These are phyloP conservation scores for Cryptotermes secundus DNA, from an alignment of 1,140 invertebrate genomes.

Conservation along the genomic window DNA sequence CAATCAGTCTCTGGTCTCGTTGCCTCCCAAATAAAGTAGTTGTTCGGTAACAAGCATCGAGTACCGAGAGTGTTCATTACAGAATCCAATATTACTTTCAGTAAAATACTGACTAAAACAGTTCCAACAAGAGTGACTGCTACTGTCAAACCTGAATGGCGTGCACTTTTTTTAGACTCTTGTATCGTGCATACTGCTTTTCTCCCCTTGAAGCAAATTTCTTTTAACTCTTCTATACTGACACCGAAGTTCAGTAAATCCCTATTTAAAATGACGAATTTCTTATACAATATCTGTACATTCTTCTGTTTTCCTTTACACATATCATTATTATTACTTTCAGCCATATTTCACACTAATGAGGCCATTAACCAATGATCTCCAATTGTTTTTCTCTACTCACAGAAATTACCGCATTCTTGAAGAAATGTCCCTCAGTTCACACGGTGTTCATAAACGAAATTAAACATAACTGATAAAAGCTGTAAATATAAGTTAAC, in stretches of 20 bases:
- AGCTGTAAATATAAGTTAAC: no score
- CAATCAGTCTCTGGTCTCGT: slow-evolving; percentile 81
- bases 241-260: slow-evolving; percentile 31
- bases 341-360: slow-evolving; percentile 11
- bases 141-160: background rate
- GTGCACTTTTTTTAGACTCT: background rate
- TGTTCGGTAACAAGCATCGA: slow-evolving; percentile 76
- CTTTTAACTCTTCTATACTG: slow-evolving; percentile 29
- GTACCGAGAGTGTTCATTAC: slow-evolving; percentile 45
- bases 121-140: background rate
- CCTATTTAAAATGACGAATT: slow-evolving; percentile 30
- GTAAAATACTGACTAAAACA: slow-evolving; percentile 32
- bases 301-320: background rate
- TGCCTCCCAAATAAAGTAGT: slow-evolving; percentile 82
- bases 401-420: background rate
- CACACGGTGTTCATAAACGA: no score
- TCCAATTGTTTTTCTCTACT: background rate
- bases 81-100: slow-evolving; percentile 30
- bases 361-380: background rate
- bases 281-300: slow-evolving; percentile 24
- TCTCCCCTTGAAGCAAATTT: slow-evolving; percentile 8
- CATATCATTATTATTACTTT: background rate
- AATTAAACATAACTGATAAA: no score
- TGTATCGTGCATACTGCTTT: background rate
- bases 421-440: no score